These are phyloP conservation scores for Hemibagrus wyckioides DNA, from an alignment of 2,113 vertebrate genomes.

Conservation along the genomic window DNA sequence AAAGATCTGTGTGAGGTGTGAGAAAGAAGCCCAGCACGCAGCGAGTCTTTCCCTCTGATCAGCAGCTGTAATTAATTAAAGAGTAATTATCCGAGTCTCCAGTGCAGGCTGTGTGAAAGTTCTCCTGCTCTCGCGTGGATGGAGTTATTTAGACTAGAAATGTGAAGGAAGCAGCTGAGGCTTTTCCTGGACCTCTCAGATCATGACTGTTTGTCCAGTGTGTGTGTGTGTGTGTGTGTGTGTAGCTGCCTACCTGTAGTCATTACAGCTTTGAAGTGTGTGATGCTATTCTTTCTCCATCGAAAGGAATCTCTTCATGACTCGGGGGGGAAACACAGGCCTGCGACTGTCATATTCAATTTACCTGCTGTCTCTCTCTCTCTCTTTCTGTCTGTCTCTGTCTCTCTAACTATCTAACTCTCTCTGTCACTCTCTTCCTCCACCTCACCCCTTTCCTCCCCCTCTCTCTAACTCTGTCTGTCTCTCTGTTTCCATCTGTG, in stretches of 20 bases:
- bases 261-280: constrained; percentile 4
- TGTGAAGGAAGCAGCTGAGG: constrained; percentile 10
- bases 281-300: not conserved
- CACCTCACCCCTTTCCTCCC: not conserved
- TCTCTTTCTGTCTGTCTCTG: not conserved
- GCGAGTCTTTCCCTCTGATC: not conserved
- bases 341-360: not conserved
- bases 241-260: not conserved
- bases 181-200: not conserved
- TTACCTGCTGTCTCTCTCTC: not conserved
- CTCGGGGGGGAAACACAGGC: not conserved
- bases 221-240: constrained; percentile 10
- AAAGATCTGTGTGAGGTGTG: not conserved
- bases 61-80: constrained; percentile 16
- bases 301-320: not conserved
- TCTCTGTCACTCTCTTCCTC: not conserved
- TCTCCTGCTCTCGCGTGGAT: not conserved
- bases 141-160: not conserved
- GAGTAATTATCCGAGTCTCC: not conserved
- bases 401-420: not conserved
- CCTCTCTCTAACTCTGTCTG: not conserved
- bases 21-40: not conserved
- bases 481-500: not conserved
- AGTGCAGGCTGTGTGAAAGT: not conserved
- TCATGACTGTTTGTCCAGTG: not conserved